Evolutionary conservation across 1,140 invertebrate species (phyloP), one percentile per base, ranked within the genome.

Genomic region (Platorchestia sp.): DNA sequence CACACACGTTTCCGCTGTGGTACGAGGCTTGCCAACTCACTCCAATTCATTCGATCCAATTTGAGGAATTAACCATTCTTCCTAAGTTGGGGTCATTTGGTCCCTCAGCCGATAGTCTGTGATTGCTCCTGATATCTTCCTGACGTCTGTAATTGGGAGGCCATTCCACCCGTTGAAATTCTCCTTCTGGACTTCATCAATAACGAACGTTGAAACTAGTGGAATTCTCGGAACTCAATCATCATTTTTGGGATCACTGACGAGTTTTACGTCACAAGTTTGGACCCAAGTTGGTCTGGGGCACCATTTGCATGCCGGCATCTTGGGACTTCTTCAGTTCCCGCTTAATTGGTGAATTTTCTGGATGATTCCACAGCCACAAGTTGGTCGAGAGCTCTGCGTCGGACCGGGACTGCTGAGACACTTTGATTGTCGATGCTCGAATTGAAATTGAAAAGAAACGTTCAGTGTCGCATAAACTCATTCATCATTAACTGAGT

Each of bases 191-290:
- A 90, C 87, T 90, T 90, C 87, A 90, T 90, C 87, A 90, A 90
- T 90, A 90, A 90, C 41, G 87, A 44, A 42, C 87, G 59, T 75
- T 22, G 59, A 90, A 90, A 90, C 87, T 90, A 87, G 86, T 40
- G 36, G 87, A 90, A 90, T 90, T 90, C 44, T 45, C 87, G 41
- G 44, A 90, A 90, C 87, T 90, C 87, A 90, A 90, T 90, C 87
- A 90, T 90, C 87, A 90, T 90, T 90, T 90, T 90, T 90, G 87
- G 87, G 87, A 42, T 90, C 87, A 90, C 87, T 90, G 41, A 90
- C 87, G 87, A 44, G 44, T 90, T 90, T 90, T 90, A 90, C 41
- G 87, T 90, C 41, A 42, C 22, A 90, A 90, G 87, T 90, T 90
- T 3, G 87, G 36, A 0, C 36, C 14, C 6, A 90, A 90, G 41